Base-by-base conservation (phyloP, 2,888 invertebrate species). In the Chrysolina oricalcia region DNA sequence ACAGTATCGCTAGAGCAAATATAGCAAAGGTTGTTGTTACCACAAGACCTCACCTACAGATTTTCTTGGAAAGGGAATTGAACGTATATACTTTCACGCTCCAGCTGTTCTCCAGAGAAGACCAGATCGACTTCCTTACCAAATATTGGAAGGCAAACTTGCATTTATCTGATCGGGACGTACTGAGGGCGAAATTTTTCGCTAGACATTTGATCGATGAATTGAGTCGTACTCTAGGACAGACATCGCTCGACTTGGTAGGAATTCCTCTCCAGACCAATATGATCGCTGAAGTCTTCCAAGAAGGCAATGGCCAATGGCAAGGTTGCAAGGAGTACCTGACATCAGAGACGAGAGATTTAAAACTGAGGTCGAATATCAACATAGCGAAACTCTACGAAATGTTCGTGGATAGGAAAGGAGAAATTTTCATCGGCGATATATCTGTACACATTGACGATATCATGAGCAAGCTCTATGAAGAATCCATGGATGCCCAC, bases 211-310 rank as follows among this genome's bases (percentile, higher is more conserved):
- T 74, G n/a, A 56, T 74, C 15, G n/a, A 11, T 0, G 40, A 66
- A 53, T 59, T 74, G 41, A 17, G 5, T 19, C 64, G 17, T 13
- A 40, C 23, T 8, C n/a, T 50, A 41, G 46, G 64, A 15, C 19
- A 8, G 1, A n/a, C 9, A 11, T 15, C 53, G 8, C 5, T 17
- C 1, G 40, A 56, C 10, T 62, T 62, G 11, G 41, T 70, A 2
- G 74, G 64, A 6, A 65, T 74, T 41, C 74, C 74, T 41, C 64
- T 74, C 2, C 69, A 73, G 41, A 68, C 65, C 15, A 67, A 53
- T 15, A 73, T 73, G 50, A 46, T 73, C 15, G 74, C 66, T 4
- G 74, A 74, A n/a, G 66, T 74, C 15, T 74, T 74, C 62, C 74
- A 69, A 35, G 27, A 69, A 35, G 27, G 41, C 10, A 17, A 19